Conservation (phyloP, 2,797 vertebrate species). For the Xyrichtys novacula region DNA sequence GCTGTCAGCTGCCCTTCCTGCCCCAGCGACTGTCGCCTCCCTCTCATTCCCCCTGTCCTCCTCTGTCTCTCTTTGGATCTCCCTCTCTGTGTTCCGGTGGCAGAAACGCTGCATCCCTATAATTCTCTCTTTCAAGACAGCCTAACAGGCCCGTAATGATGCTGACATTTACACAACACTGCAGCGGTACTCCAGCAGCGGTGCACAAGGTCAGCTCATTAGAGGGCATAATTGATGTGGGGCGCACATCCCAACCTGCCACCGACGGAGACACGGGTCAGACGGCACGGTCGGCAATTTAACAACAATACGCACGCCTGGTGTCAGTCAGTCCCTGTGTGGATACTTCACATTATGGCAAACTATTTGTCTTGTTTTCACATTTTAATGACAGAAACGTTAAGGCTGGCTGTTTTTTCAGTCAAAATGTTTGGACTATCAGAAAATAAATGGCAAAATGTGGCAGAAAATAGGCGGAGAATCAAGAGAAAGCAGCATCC, state of each 20-base stretch:
- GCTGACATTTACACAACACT: conserved; percentile 74
- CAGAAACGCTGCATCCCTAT: conserved; percentile 25
- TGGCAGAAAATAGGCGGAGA: neutral
- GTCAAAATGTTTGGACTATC: conserved; percentile 14
- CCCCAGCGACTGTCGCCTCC: conserved; percentile 17
- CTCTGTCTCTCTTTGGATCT: conserved; percentile 18
- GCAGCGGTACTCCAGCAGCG: conserved; percentile 53
- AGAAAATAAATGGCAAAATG: neutral
- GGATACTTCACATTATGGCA: conserved; percentile 15
- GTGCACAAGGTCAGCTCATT: conserved; percentile 76
- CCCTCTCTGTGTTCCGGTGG: conserved; percentile 7
- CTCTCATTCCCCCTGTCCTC: conserved; percentile 6
- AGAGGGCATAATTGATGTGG: conserved; percentile 70
- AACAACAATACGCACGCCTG: conserved; percentile 29
- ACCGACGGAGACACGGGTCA: conserved; percentile 53
- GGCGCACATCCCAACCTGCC: conserved; percentile 49
- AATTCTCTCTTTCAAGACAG: conserved; percentile 10
- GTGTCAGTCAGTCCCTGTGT: conserved; percentile 22
- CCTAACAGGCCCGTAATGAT: conserved; percentile 56
- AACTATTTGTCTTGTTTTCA: conserved; percentile 46
- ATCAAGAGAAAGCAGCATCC: neutral
- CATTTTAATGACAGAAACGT: conserved; percentile 44
- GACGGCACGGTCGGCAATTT: conserved; percentile 35
- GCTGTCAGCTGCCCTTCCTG: conserved; percentile 24
- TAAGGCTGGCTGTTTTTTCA: conserved; percentile 9